A percentile compares a stretch with the other conserved stretches of the same genome.
phyloP scores from a whole-genome alignment of 2,888 invertebrate species.

The Netelia fuscicornis region DNA sequence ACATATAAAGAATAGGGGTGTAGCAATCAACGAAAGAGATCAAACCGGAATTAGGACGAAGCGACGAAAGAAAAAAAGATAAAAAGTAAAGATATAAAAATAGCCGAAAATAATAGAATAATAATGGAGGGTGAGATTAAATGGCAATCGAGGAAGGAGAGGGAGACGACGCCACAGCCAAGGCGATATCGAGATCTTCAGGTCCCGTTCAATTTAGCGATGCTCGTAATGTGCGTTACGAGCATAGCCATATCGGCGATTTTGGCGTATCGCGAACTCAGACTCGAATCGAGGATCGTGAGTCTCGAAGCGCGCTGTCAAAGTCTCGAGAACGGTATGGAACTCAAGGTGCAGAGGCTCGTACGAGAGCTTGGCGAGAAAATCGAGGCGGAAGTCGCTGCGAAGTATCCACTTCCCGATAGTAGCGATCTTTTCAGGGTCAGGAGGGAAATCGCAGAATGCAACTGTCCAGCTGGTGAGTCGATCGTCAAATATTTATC shows the following conservation, averaged over 20 bases:
- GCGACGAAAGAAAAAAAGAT: neutral
- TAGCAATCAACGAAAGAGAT: neutral
- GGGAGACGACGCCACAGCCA: constrained; percentile 75
- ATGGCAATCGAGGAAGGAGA: constrained; percentile 71
- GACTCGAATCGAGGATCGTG: constrained; percentile 80
- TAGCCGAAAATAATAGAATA: constrained; percentile 25
- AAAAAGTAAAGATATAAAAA: neutral
- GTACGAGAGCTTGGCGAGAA: constrained; percentile 75
- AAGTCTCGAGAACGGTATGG: constrained; percentile 69
- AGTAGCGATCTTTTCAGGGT: constrained; percentile 75
- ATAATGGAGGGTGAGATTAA: constrained; percentile 77
- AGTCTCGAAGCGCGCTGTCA: constrained; percentile 76
- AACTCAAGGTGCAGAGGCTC: constrained; percentile 74
- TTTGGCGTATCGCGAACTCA: constrained; percentile 78
- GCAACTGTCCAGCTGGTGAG: constrained; percentile 83
- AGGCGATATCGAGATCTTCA: too few species aligned
- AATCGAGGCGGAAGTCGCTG: constrained; percentile 50
- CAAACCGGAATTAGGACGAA: neutral
- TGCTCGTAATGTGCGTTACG: constrained; percentile 80
- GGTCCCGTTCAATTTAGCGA: constrained; percentile 75
- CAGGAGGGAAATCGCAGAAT: constrained; percentile 81
- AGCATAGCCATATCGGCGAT: constrained; percentile 80
- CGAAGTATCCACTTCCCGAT: constrained; percentile 59
- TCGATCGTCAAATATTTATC: constrained; percentile 3
- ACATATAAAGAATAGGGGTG: neutral